These are phyloP conservation scores for Crioceris asparagi DNA, from an alignment of 2,888 invertebrate genomes.

Conservation along the genomic window DNA sequence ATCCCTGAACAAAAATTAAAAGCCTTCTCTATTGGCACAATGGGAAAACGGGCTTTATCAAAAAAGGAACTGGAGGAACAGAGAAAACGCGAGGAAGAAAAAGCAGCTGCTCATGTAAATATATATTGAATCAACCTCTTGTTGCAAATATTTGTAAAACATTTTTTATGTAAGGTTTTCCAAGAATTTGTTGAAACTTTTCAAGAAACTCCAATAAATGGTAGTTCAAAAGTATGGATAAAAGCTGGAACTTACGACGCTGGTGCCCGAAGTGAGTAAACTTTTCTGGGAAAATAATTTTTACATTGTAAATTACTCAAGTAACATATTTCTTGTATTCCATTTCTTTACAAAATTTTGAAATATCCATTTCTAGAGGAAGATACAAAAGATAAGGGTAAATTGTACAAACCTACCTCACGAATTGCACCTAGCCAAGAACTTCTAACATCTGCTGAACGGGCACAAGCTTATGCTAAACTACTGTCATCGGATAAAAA, in stretches of 20 bases:
- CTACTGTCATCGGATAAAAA: slow-evolving; percentile 53
- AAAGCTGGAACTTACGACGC: slow-evolving; percentile 97
- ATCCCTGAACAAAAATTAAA: slow-evolving; percentile 60
- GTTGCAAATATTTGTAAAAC: too few species aligned
- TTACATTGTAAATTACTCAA: slow-evolving; percentile 2
- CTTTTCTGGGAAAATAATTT: neutral
- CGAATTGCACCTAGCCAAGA: slow-evolving; percentile 48
- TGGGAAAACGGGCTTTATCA: slow-evolving; percentile 63
- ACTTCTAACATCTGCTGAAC: slow-evolving; percentile 49
- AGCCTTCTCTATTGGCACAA: slow-evolving; percentile 64
- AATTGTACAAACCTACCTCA: slow-evolving; percentile 85
- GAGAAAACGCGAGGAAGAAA: slow-evolving; percentile 78
- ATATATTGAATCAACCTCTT: too few species aligned
- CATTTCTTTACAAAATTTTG: too few species aligned
- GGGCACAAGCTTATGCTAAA: slow-evolving; percentile 58
- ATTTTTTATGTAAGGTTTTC: slow-evolving; percentile 73
- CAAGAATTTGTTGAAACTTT: slow-evolving; percentile 97
- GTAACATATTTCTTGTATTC: too few species aligned
- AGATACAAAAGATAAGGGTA: slow-evolving; percentile 79
- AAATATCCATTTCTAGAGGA: slow-evolving; percentile 50
- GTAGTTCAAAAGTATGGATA: slow-evolving; percentile 82
- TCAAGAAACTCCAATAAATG: slow-evolving; percentile 71
- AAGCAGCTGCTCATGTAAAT: slow-evolving; percentile 80
- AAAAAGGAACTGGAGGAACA: slow-evolving; percentile 78
- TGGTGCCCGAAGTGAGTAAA: slow-evolving; percentile 69